Conservation (phyloP, 2,888 invertebrate genomes). For the Cataglyphis livida region DNA sequence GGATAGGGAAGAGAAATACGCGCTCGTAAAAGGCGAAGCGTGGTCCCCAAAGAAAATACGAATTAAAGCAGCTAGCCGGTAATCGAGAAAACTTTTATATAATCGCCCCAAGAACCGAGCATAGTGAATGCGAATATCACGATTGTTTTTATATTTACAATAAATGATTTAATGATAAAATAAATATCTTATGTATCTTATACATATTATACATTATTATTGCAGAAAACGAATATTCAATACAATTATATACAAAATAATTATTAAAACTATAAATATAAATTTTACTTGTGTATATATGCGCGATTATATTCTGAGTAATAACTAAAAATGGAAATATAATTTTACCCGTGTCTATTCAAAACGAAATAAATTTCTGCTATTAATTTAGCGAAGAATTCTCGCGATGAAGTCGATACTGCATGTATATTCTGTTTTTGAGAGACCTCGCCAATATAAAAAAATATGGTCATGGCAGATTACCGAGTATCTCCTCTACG, state of each 20-base stretch:
- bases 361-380: background rate
- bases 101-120: constrained; percentile 59
- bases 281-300: background rate
- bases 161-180: background rate
- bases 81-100: constrained; percentile 75
- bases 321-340: background rate
- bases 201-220: background rate
- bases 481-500: constrained; percentile 3
- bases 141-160: background rate
- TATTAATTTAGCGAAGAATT: background rate
- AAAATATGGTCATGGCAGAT: background rate
- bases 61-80: constrained; percentile 81
- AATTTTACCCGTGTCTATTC: background rate
- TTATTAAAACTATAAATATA: background rate
- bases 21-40: constrained; percentile 82
- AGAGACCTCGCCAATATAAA: background rate
- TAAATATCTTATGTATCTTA: background rate
- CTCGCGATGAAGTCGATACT: background rate
- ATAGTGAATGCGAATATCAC: background rate
- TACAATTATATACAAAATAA: background rate
- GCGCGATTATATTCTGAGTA: background rate
- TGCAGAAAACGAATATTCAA: background rate
- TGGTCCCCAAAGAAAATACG: constrained; percentile 83
- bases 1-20: constrained; percentile 80
- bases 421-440: background rate